Percentiles rank a stretch among this genome's conserved stretches.
These are phyloP conservation scores for Lumbricus terrestris DNA, from an alignment of 2,888 invertebrate genomes.

Conservation along the genomic window DNA sequence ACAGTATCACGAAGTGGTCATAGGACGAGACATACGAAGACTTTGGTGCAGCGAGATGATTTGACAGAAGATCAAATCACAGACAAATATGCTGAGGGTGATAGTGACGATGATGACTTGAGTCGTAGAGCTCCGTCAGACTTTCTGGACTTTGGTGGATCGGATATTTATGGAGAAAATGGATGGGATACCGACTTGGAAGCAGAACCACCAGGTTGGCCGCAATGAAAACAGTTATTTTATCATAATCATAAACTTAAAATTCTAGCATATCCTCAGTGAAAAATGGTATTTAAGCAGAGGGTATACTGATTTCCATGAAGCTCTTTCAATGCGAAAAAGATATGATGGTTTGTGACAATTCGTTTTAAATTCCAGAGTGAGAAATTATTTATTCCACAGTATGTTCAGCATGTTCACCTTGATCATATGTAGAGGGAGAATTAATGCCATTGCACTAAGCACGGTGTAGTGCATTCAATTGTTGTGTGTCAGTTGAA, in stretches of 20 bases:
- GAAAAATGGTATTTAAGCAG: no score
- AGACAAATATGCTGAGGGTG: background rate
- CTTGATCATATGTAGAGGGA: no score
- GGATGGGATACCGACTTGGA: conserved; percentile 57
- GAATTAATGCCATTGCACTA: no score
- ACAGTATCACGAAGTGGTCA: background rate
- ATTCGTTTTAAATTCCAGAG: no score
- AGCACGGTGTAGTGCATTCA: no score
- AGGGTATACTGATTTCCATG: no score
- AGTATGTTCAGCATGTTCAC: no score
- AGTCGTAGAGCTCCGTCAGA: conserved; percentile 13
- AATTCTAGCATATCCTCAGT: background rate
- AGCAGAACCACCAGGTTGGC: conserved; percentile 39
- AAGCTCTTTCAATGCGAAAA: background rate
- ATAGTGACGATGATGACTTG: background rate
- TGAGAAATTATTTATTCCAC: no score
- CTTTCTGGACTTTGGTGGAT: conserved; percentile 32
- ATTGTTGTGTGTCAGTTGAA: no score
- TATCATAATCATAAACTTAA: background rate
- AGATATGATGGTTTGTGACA: background rate
- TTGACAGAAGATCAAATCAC: background rate
- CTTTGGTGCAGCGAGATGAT: background rate
- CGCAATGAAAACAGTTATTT: background rate
- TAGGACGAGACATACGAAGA: background rate
- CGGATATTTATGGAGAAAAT: conserved; percentile 45